Percentiles rank a stretch among this genome's conserved stretches.
phyloP scores from a whole-genome alignment of 2,113 vertebrate species.

The Cinclus cinclus region DNA sequence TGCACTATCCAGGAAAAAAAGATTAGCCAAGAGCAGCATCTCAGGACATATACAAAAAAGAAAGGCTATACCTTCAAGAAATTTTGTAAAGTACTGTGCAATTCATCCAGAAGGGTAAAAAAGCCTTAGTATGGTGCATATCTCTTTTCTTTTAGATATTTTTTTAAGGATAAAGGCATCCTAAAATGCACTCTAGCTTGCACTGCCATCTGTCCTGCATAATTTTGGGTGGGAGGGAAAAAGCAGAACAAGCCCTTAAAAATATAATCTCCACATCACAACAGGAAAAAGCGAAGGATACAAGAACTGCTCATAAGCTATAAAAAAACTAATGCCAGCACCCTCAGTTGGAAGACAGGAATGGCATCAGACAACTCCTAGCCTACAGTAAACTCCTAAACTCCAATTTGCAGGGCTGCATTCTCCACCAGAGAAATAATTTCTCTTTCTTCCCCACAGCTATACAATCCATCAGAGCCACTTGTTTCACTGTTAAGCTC shows the following conservation, averaged over 20 bases:
- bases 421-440: neutral
- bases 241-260: neutral
- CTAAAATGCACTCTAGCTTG: neutral
- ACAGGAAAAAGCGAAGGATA: neutral
- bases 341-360: neutral
- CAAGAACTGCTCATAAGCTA: neutral
- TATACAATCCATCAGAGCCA: neutral
- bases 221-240: conserved; percentile 22
- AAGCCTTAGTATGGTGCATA: neutral
- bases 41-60: neutral
- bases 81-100: neutral
- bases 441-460: neutral
- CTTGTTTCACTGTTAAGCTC: neutral
- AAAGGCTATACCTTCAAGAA: neutral
- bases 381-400: neutral
- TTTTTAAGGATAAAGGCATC: neutral
- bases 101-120: neutral
- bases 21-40: neutral
- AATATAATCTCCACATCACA: neutral
- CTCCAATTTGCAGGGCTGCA: neutral
- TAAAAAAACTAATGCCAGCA: neutral
- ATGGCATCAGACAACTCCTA: neutral
- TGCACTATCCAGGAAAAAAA: neutral
- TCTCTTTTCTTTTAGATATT: neutral
- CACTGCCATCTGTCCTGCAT: conserved; percentile 31